Conservation (phyloP, 1,140 invertebrate genomes). For the Lineus longissimus region DNA sequence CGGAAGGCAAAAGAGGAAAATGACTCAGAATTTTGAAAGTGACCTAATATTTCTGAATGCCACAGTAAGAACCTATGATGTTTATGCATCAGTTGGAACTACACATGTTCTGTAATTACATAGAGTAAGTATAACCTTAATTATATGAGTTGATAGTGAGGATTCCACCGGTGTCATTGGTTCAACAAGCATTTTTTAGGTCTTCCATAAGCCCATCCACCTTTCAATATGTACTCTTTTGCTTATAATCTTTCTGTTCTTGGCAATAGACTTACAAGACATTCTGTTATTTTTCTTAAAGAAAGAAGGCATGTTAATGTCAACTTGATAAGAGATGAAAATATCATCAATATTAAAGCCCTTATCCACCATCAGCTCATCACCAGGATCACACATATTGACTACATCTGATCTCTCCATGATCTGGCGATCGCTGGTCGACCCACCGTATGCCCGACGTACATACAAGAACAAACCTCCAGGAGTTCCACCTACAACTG, state of each 20-base stretch:
- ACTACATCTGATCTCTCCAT: conserved; percentile 11
- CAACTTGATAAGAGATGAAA: conserved; percentile 12
- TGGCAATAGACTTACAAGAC: conserved; percentile 6
- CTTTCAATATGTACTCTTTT: conserved; percentile 21
- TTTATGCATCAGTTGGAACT: too few species aligned
- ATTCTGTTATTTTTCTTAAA: conserved; percentile 15
- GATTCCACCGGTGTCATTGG: background rate
- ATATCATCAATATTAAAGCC: conserved; percentile 19
- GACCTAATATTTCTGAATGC: too few species aligned
- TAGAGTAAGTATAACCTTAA: conserved; percentile 12
- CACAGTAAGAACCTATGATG: too few species aligned
- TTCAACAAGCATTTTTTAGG: too few species aligned
- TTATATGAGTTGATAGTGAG: background rate
- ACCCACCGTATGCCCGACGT: conserved; percentile 12
- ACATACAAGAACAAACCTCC: conserved; percentile 19
- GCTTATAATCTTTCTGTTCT: conserved; percentile 14
- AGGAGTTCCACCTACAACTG: conserved; percentile 23
- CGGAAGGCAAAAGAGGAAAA: conserved; percentile 14
- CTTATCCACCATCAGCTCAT: conserved; percentile 12
- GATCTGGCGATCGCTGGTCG: conserved; percentile 19
- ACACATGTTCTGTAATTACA: conserved; percentile 14
- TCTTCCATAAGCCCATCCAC: conserved; percentile 16
- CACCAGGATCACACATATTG: conserved; percentile 3
- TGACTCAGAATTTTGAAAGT: background rate
- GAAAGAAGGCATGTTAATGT: conserved; percentile 9